These are phyloP conservation scores for Silurus glanis DNA, from an alignment of 2,113 vertebrate genomes.

Conservation along the genomic window DNA sequence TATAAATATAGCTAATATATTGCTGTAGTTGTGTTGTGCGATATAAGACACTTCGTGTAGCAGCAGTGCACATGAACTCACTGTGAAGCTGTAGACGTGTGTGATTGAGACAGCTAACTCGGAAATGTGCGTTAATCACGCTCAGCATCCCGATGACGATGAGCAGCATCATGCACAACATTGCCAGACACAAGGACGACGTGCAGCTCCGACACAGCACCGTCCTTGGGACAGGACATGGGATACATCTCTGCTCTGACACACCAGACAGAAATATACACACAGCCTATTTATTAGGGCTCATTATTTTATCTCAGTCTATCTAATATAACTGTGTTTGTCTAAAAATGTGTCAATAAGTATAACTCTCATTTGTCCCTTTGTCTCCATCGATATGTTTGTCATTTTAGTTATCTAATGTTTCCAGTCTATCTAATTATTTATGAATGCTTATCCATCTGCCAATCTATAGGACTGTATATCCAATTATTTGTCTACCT, in stretches of 20 bases:
- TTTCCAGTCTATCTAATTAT: neutral
- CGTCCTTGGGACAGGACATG: neutral
- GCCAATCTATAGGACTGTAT: neutral
- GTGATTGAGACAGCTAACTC: neutral
- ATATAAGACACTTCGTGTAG: neutral
- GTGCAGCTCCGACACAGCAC: neutral
- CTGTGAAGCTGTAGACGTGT: neutral
- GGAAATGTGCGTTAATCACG: neutral
- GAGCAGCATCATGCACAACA: conserved; percentile 31
- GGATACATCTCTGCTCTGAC: neutral
- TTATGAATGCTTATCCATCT: neutral
- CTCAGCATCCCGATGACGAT: neutral
- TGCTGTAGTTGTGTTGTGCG: neutral
- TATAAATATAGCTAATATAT: no score
- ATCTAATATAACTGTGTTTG: no score
- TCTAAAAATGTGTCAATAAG: no score
- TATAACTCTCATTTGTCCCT: neutral
- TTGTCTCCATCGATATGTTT: neutral
- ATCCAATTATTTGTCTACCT: neutral
- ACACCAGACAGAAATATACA: neutral
- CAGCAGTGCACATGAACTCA: neutral
- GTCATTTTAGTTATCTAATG: neutral
- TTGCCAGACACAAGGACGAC: neutral
- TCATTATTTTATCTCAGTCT: neutral
- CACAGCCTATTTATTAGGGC: neutral